These are phyloP conservation scores for Sebastes taczanowskii DNA, from an alignment of 2,797 vertebrate species.

Conservation along the genomic window DNA sequence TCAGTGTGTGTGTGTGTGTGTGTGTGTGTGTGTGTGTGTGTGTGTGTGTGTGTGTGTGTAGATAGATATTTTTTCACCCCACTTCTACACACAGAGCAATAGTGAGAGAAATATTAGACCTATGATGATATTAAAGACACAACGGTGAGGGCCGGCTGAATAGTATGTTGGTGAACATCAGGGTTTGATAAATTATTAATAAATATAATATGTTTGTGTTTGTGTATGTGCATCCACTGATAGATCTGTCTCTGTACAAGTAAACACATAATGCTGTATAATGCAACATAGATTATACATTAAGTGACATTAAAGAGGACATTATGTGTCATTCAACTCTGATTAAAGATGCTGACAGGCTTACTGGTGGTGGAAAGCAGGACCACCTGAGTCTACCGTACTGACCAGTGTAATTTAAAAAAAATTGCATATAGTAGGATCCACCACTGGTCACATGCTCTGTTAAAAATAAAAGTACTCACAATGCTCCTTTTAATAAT, in stretches of 20 bases:
- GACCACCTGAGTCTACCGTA: slow-evolving; percentile 10
- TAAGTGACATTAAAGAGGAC: neutral
- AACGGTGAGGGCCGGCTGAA: neutral
- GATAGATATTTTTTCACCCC: neutral
- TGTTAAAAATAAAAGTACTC: too few species aligned
- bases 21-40: neutral
- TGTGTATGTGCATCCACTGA: neutral
- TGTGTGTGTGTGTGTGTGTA: neutral
- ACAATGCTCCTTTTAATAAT: too few species aligned
- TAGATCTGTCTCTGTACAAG: neutral
- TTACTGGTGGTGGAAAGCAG: neutral
- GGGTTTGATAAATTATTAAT: neutral
- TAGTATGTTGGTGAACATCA: neutral
- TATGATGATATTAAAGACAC: neutral
- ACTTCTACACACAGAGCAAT: neutral
- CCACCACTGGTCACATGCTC: neutral
- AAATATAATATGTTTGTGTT: neutral
- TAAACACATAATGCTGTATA: neutral
- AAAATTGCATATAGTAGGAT: neutral
- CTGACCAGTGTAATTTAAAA: too few species aligned
- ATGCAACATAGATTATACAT: neutral
- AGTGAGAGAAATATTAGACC: neutral
- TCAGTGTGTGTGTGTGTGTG: neutral
- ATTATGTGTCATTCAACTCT: neutral
- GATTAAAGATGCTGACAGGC: neutral